Conservation (phyloP, 2,113 vertebrate genomes). For the Picathartes gymnocephalus region DNA sequence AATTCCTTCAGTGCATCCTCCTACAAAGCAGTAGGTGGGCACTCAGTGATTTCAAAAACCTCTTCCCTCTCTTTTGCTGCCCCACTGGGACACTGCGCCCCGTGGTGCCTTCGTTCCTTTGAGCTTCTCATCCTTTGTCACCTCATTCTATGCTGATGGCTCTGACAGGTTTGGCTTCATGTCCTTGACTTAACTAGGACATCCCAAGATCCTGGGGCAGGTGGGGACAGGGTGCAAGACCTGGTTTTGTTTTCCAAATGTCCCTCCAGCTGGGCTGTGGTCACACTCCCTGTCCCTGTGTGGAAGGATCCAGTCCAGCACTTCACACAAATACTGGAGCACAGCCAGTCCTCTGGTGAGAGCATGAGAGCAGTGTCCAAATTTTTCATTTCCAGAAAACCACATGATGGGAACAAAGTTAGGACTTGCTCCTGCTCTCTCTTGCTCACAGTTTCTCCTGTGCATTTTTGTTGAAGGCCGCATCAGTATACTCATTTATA, state of each 20-base stretch:
- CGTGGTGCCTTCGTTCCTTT: background rate
- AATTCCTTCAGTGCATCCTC: background rate
- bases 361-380: background rate
- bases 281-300: background rate
- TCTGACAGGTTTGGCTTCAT: background rate
- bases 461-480: background rate
- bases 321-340: background rate
- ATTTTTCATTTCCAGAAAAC: background rate
- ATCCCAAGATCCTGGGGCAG: background rate
- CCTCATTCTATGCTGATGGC: background rate
- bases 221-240: background rate
- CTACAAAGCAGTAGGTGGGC: background rate
- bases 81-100: background rate
- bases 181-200: background rate
- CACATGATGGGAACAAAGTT: background rate
- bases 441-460: background rate
- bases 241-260: background rate
- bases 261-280: background rate
- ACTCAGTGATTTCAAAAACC: background rate
- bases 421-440: background rate
- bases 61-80: background rate
- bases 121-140: background rate
- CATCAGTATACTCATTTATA: slow-evolving; percentile 20
- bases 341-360: background rate
- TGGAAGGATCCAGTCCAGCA: background rate